A percentile compares a stretch with the other conserved stretches of the same genome.
Conservation (phyloP, 2,888 invertebrate genomes). For the Spilosoma lubricipeda region DNA sequence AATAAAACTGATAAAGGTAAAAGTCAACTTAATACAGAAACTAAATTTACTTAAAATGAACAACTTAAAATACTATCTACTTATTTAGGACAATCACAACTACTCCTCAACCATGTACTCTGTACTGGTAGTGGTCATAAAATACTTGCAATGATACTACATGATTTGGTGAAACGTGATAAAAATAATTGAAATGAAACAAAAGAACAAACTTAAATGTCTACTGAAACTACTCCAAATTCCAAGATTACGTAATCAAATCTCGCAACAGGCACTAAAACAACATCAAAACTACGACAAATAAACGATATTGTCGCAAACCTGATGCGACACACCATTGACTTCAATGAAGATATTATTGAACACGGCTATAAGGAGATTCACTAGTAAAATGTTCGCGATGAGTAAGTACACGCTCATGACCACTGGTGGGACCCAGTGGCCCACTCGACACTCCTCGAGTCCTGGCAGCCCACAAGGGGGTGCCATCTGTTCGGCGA, state of each 20-base stretch:
- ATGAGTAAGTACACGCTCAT: constrained; percentile 99
- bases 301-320: constrained; percentile 78
- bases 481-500: constrained; percentile 98
- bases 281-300: constrained; percentile 66
- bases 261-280: constrained; percentile 81
- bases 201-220: constrained; percentile 24
- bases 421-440: constrained; percentile 97
- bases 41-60: not conserved
- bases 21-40: constrained; percentile 3
- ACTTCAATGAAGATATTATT: constrained; percentile 98
- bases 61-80: constrained; percentile 15
- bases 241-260: constrained; percentile 63
- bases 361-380: constrained; percentile 99
- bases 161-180: not conserved
- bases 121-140: not conserved
- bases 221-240: constrained; percentile 28
- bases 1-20: not conserved
- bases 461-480: constrained; percentile 93
- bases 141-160: not conserved
- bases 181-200: not conserved
- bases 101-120: constrained; percentile 11
- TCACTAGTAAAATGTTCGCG: constrained; percentile 98
- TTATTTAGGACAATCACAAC: constrained; percentile 13
- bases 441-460: constrained; percentile 92
- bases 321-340: constrained; percentile 97